Evolutionary conservation across 2,113 vertebrate genomes (phyloP).

Genomic region (Axis porcinus): DNA sequence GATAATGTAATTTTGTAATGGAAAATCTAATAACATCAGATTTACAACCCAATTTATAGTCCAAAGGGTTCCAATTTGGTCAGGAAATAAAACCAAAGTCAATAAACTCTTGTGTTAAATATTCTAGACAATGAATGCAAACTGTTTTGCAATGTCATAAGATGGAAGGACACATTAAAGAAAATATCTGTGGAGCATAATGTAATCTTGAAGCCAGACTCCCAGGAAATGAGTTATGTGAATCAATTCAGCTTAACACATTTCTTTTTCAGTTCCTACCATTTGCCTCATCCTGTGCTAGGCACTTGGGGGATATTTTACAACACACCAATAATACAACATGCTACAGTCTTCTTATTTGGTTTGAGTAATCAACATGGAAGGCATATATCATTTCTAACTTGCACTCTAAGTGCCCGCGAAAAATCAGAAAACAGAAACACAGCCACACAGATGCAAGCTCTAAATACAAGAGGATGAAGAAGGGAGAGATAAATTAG

Average conservation of each 20-base stretch:
- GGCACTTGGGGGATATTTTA: neutral
- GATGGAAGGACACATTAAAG: constrained; percentile 14
- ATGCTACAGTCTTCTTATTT: neutral
- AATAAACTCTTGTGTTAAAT: constrained; percentile 28
- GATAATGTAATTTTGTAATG: constrained; percentile 31
- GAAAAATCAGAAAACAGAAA: constrained; percentile 27
- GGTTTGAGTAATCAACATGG: neutral
- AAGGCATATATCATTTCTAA: neutral
- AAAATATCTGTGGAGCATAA: neutral
- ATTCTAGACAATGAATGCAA: constrained; percentile 23
- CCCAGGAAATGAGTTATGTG: constrained; percentile 13
- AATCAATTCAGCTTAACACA: constrained; percentile 18
- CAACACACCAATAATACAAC: neutral
- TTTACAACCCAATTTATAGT: constrained; percentile 30
- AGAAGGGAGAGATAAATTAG: neutral
- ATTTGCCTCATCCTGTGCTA: neutral
- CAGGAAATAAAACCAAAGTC: constrained; percentile 52
- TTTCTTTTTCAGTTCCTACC: neutral
- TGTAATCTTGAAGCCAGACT: constrained; percentile 31
- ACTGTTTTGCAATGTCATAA: neutral
- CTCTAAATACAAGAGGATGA: neutral
- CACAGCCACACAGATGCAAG: neutral
- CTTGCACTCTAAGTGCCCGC: neutral
- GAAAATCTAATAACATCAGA: constrained; percentile 31
- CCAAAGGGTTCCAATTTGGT: constrained; percentile 19